phyloP scores from a whole-genome alignment of 1,140 invertebrate genomes.

The Aethina tumida region DNA sequence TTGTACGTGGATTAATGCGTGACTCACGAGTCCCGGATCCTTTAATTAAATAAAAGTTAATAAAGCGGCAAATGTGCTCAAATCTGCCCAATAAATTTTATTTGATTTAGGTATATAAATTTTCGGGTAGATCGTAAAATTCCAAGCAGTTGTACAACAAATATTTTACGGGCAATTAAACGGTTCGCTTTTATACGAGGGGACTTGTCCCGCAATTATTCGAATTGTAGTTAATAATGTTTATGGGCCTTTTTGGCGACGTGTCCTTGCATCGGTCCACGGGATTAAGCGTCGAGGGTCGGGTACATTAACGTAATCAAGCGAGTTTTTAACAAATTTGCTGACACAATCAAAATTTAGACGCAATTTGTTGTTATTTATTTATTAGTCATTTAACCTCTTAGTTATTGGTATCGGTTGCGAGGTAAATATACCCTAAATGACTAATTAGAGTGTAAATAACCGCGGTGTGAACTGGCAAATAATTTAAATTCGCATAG shows the following conservation, averaged over 20 bases:
- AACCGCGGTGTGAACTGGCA: too few species aligned
- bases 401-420: too few species aligned
- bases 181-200: slow-evolving; percentile 5
- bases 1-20: not conserved
- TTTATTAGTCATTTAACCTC: too few species aligned
- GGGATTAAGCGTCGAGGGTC: slow-evolving; percentile 13
- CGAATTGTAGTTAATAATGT: slow-evolving; percentile 11
- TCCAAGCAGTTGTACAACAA: slow-evolving; percentile 13
- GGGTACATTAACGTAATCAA: too few species aligned
- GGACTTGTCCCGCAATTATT: slow-evolving; percentile 17
- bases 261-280: slow-evolving; percentile 14
- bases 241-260: slow-evolving; percentile 13
- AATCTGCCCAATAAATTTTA: not conserved
- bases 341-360: too few species aligned
- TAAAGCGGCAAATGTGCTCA: too few species aligned
- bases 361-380: too few species aligned
- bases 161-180: slow-evolving; percentile 19
- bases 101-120: not conserved
- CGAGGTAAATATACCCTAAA: too few species aligned
- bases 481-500: too few species aligned
- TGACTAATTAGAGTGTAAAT: too few species aligned
- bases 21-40: not conserved
- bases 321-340: too few species aligned
- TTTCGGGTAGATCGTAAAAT: too few species aligned
- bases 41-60: not conserved